Evolutionary conservation across 2,797 vertebrate genomes (phyloP).

Genomic region (Darevskia nairensis): DNA sequence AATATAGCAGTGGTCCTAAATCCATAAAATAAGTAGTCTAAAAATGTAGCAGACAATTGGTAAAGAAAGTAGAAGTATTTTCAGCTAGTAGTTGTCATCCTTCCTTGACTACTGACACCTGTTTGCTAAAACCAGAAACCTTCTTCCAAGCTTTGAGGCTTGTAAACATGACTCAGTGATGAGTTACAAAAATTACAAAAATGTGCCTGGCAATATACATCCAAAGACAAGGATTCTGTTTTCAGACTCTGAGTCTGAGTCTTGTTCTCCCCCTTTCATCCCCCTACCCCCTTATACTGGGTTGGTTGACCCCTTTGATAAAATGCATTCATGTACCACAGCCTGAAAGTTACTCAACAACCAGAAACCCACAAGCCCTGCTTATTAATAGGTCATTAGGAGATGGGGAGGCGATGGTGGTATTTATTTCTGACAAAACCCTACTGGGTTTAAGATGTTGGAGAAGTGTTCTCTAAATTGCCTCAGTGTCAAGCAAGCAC

Average conservation of each 20-base stretch:
- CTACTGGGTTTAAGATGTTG: constrained; percentile 25
- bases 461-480: constrained; percentile 35
- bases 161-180: constrained; percentile 81
- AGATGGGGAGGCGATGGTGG: constrained; percentile 41
- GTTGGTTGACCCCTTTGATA: constrained; percentile 74
- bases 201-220: constrained; percentile 77
- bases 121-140: constrained; percentile 77
- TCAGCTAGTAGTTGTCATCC: constrained; percentile 67
- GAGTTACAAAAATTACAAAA: constrained; percentile 80
- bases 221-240: constrained; percentile 80
- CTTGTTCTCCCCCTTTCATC: constrained; percentile 2
- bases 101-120: constrained; percentile 81
- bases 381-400: constrained; percentile 61
- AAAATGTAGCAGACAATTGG: constrained; percentile 62
- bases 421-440: constrained; percentile 42
- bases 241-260: constrained; percentile 66
- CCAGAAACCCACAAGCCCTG: constrained; percentile 67
- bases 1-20: constrained; percentile 11
- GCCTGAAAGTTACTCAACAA: constrained; percentile 69
- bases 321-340: constrained; percentile 64
- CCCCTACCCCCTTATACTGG: constrained; percentile 18
- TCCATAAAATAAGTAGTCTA: constrained; percentile 35
- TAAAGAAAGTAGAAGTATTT: constrained; percentile 75
- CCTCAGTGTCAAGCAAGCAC: constrained; percentile 28
- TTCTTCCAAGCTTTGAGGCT: constrained; percentile 80